Evolutionary conservation across 2,113 vertebrate species (phyloP), one percentile per base, ranked within the genome.

Genomic region (Rhinogobius similis): DNA sequence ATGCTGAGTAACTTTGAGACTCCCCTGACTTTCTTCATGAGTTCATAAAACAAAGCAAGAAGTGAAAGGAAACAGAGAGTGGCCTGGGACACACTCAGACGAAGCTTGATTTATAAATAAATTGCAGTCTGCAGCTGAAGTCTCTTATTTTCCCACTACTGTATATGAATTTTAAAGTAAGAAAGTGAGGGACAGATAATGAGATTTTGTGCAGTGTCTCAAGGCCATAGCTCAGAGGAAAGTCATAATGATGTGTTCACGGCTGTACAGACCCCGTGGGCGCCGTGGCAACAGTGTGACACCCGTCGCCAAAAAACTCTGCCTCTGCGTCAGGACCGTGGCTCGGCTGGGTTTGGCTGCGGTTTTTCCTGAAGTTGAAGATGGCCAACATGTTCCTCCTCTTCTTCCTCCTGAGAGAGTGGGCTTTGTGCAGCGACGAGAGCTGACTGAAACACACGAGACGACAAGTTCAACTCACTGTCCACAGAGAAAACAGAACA

Each of bases 321-420:
- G 72, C 80, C 8, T 86, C 86, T 12, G 86, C 68, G 70, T 91
- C 89, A 7, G 81, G 58, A n/a, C 67, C 88, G 52, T 86, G 87
- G 73, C 65, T 87, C 68, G 90, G 82, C 66, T 81, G 23, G 5
- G 86, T 82, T 0, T 90, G 88, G 83, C 76, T 89, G 86, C 91
- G 90, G 78, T 91, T 91, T 70, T 83, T 91, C 21, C 91, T 91
- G 77, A 93, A 93, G 21, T 89, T 82, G 18, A 93, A 93, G 71
- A 93, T 93, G 72, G 92, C 88, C 43, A 92, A 83, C 88, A 92
- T 87, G 75, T 90, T 93, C 36, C 88, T 86, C 70, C 90, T 87
- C 71, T 91, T 93, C 88, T 93, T 93, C 82, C 91, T 87, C 75
- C 90, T 84, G 78, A 92, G 88, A 10, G 90, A 91, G 83, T 93